Conservation (phyloP, 2,888 invertebrate genomes). For the Euzetes globulus region DNA sequence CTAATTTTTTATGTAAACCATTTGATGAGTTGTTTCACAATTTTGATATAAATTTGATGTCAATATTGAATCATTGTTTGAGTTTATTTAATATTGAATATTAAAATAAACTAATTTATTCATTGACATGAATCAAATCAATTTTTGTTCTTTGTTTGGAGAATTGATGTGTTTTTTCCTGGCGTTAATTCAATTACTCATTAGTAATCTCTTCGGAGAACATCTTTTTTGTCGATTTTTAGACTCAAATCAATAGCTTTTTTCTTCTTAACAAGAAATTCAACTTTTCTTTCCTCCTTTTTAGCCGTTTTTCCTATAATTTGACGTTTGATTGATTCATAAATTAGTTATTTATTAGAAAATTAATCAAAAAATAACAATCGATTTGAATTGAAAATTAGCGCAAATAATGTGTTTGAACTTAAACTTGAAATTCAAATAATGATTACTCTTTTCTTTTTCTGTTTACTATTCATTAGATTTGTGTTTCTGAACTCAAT, state of each 20-base stretch:
- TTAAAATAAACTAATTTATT: no score
- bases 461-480: not conserved
- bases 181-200: not conserved
- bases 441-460: not conserved
- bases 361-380: not conserved
- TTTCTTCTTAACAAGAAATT: not conserved
- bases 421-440: not conserved
- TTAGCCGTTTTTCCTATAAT: not conserved
- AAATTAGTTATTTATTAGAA: not conserved
- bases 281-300: not conserved
- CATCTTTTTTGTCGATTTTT: not conserved
- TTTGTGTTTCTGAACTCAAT: not conserved
- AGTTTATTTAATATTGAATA: no score
- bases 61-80: no score
- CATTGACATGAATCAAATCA: not conserved
- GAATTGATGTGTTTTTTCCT: no score
- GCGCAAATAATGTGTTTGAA: not conserved
- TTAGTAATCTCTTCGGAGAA: not conserved
- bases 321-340: constrained; percentile 2
- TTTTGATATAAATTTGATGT: no score
- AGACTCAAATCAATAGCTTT: not conserved
- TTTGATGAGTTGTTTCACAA: no score
- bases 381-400: not conserved
- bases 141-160: not conserved
- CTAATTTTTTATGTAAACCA: no score